These are phyloP conservation scores for Drosophila fuyamai DNA, from an alignment of 1,140 invertebrate species.

Conservation along the genomic window DNA sequence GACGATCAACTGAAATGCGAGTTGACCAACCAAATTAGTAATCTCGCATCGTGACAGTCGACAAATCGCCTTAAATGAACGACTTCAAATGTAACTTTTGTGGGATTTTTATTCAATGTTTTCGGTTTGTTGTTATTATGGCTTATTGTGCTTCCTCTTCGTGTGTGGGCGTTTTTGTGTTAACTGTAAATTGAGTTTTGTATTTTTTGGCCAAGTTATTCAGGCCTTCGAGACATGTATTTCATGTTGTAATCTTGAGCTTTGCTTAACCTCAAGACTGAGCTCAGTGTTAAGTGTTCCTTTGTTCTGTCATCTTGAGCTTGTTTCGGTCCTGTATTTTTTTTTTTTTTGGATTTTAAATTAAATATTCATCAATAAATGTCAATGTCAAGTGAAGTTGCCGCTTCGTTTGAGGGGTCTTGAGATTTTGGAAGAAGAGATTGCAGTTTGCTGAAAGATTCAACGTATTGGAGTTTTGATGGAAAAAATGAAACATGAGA, in stretches of 20 bases:
- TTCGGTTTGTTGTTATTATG: slow-evolving; percentile 12
- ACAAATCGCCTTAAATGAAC: slow-evolving; percentile 71
- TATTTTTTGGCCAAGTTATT: slow-evolving; percentile 42
- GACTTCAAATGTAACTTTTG: slow-evolving; percentile 47
- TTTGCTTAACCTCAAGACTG: slow-evolving; percentile 24
- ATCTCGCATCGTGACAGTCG: slow-evolving; percentile 62
- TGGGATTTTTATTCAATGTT: slow-evolving; percentile 16
- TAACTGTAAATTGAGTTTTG: slow-evolving; percentile 39
- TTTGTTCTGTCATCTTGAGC: slow-evolving; percentile 57
- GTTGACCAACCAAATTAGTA: slow-evolving; percentile 57
- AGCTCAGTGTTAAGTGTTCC: slow-evolving; percentile 28
- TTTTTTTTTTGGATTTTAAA: slow-evolving; percentile 27
- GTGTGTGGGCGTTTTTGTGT: slow-evolving; percentile 47
- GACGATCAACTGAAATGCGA: slow-evolving; percentile 35
- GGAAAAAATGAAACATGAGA: slow-evolving; percentile 12
- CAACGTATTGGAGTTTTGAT: not conserved
- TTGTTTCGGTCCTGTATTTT: slow-evolving; percentile 15
- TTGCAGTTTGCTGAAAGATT: slow-evolving; percentile 32
- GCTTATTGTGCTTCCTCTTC: slow-evolving; percentile 19
- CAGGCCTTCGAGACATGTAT: slow-evolving; percentile 16
- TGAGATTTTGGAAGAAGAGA: slow-evolving; percentile 26
- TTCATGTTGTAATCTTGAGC: slow-evolving; percentile 34
- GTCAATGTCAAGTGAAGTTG: slow-evolving; percentile 46
- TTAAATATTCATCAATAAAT: slow-evolving; percentile 64
- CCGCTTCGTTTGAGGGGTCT: slow-evolving; percentile 14